A percentile compares a stretch with the other conserved stretches of the same genome.
These are phyloP conservation scores for Anastrepha obliqua DNA, from an alignment of 1,140 invertebrate genomes.

Conservation along the genomic window DNA sequence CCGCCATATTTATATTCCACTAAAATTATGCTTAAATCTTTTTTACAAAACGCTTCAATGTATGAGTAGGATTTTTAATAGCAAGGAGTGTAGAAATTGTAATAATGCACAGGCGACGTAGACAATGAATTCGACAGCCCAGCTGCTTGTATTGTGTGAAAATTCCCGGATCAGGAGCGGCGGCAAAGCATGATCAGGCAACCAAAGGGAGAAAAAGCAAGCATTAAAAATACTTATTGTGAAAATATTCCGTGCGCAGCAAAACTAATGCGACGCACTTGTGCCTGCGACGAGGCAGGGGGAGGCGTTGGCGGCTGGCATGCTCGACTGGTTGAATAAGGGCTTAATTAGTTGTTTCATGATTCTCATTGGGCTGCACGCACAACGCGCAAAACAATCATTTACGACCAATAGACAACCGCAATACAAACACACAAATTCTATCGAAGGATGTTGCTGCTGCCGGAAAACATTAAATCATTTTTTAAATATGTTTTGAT, in stretches of 20 bases:
- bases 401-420: background rate
- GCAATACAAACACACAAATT: background rate
- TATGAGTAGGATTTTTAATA: background rate
- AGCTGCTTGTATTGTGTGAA: conserved; percentile 70
- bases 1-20: conserved; percentile 19
- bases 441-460: background rate
- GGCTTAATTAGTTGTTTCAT: conserved; percentile 50
- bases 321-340: conserved; percentile 21
- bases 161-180: conserved; percentile 69
- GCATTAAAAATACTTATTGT: no score
- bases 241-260: background rate
- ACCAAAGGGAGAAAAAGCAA: background rate
- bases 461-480: conserved; percentile 42
- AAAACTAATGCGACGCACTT: background rate
- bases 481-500: conserved; percentile 53
- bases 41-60: background rate
- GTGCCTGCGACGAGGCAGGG: background rate
- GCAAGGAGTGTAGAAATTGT: conserved; percentile 14
- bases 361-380: background rate
- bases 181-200: background rate
- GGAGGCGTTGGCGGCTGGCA: background rate
- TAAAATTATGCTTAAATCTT: background rate
- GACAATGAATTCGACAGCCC: conserved; percentile 58
- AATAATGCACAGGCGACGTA: background rate
- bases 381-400: background rate